Conservation (phyloP, 2,888 invertebrate species). For the Lithodes maja region DNA sequence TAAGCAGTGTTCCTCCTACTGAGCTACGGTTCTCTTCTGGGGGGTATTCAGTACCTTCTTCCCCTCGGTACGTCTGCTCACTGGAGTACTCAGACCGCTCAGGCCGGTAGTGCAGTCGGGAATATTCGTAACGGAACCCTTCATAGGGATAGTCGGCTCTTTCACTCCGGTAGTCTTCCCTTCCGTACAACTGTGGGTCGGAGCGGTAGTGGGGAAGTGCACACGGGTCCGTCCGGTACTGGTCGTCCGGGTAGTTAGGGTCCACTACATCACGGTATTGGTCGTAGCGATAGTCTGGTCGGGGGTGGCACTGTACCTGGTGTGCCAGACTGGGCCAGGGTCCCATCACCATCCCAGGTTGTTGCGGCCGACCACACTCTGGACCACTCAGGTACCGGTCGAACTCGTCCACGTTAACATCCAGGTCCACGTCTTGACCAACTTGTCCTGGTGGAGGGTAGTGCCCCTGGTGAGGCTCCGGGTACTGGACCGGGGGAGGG, state of each 20-base stretch:
- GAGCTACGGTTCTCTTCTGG: constrained; percentile 46
- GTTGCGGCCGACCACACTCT: constrained; percentile 35
- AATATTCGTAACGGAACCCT: constrained; percentile 39
- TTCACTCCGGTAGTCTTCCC: constrained; percentile 30
- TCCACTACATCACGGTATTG: constrained; percentile 39
- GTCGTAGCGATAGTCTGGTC: constrained; percentile 31
- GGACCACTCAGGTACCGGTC: constrained; percentile 65
- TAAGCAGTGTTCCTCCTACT: constrained; percentile 51
- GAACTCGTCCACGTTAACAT: constrained; percentile 65
- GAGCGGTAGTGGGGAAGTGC: constrained; percentile 33
- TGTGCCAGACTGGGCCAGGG: not conserved
- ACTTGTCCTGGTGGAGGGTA: constrained; percentile 41
- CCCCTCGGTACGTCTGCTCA: constrained; percentile 38
- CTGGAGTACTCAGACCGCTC: constrained; percentile 35
- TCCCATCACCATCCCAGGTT: constrained; percentile 2
- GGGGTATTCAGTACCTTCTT: constrained; percentile 28
- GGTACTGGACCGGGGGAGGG: constrained; percentile 35
- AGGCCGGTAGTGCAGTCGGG: constrained; percentile 40
- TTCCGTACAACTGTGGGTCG: constrained; percentile 25
- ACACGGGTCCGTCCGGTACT: constrained; percentile 27
- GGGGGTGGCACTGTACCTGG: constrained; percentile 34
- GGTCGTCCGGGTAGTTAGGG: constrained; percentile 28
- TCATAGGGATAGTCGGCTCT: constrained; percentile 22
- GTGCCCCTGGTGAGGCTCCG: constrained; percentile 46
- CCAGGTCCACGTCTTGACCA: constrained; percentile 54